Base-by-base conservation (phyloP, 2,113 vertebrate species). In the Crotalus helleri region DNA sequence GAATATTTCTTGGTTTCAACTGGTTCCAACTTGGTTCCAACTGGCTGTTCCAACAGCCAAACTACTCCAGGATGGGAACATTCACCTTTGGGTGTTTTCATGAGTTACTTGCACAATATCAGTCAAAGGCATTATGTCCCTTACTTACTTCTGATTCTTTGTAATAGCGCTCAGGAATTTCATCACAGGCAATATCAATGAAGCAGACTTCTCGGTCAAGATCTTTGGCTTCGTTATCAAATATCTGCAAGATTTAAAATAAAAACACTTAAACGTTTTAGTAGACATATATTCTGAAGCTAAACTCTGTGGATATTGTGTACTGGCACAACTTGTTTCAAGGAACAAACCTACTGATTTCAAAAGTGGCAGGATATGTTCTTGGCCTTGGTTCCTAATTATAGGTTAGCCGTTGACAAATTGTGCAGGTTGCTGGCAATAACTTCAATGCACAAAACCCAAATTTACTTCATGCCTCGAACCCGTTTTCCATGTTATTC, bases 141-240 rank as follows among this genome's bases (percentile, higher is more conserved):
- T 11, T 2, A 87, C 92, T 90, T 95, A 99, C 99, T 99, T 99
- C 99, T 0, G 99, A 99, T 26, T 99, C 99, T 96, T 99, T 99
- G 96, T 99, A 99, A 96, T 99, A 99, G 92, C 99, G 98, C 95
- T 99, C 99, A 0, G 99, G 99, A 95, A 99, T 98, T 96, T 99
- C 99, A 87, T 99, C 99, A 1, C 99, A 99, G 95, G 99, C 99
- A 3, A 99, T 99, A 95, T 99, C 99, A 19, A 99, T 97, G 61
- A 98, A 99, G 96, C 99, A 99, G 90, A 99, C 98, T 96, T 99
- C 99, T 92, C 98, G 98, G 96, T 99, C 99, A 94, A 99, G 96
- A 29, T 99, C 99, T 98, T 99, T 98, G 94, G 98, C 98, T 97
- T 99, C 99, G 2, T 91, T 98, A 96, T 99, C 98, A 96, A 99